Base-by-base conservation (phyloP, 2,888 invertebrate species). In the Dynastes maya region DNA sequence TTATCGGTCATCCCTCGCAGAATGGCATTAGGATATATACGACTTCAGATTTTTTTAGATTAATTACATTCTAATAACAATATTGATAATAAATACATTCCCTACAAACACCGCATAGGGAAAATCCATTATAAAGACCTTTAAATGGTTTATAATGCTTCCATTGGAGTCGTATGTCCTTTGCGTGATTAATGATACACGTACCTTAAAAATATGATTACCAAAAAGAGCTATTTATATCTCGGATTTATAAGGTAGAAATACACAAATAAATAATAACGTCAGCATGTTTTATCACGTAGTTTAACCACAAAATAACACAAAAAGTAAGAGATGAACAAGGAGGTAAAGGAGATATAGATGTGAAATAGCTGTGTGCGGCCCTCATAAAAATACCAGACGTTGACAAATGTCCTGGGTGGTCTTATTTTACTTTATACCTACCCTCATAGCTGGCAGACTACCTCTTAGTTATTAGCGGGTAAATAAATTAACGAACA, bases 381-480 rank as follows among this genome's bases (percentile, higher is more conserved):
- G 37, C 45, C 65, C 72, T 64, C 78, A 71, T 78, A 78, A 78
- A 78, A 78, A 71, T 78, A 64, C 71, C 78, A 63, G 61, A 53
- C 77, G 76, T 70, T 80, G 78, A 78, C 80, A 80, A 78, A 76
- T 78, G 68, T 74, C 70, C 67, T 80, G 80, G 80, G 80, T 80
- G 80, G 80, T 80, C 80, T 72, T 65, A 70, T 78, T 76, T 78
- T 58, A 77, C 65, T 74, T 64, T 78, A 51, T 71, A 76, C 45
- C 45, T 45, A 67, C 78, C 51, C 78, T 78, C 55, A 45, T 64
- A 71, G 68, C 37, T 16, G 58, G 70, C 74, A 68, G 53, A 55
- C 40, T 37, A 45, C 72, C 53, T 76, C 65, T 22, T 37, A 49
- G 22, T 61, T 70, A 70, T 63, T 72, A 72, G 64, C 72, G 40